phyloP scores from a whole-genome alignment of 2,113 vertebrate species.

The Cinclus cinclus region DNA sequence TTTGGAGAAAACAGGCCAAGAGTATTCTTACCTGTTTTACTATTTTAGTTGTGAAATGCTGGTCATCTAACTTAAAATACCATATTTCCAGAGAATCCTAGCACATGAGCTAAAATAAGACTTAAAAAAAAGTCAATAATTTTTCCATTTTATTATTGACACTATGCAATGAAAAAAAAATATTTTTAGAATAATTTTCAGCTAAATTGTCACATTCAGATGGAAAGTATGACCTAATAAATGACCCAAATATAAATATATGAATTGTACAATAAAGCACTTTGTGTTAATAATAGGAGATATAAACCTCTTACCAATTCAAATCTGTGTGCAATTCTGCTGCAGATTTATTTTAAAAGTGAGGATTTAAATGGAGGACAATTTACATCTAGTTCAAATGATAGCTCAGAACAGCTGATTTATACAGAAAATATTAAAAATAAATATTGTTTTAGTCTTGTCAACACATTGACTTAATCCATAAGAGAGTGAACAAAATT shows the following conservation, averaged over 20 bases:
- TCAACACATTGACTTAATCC: background rate
- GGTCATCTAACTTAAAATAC: background rate
- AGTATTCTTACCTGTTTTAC: background rate
- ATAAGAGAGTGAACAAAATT: background rate
- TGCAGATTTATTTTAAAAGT: background rate
- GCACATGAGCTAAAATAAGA: background rate
- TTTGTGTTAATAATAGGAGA: background rate
- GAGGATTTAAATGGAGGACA: background rate
- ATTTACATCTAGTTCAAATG: background rate
- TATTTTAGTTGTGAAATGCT: background rate
- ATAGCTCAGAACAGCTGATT: background rate
- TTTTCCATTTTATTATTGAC: background rate
- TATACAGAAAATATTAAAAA: background rate
- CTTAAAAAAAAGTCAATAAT: background rate
- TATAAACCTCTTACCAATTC: background rate
- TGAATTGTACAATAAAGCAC: background rate
- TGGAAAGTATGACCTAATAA: background rate
- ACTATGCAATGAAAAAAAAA: background rate
- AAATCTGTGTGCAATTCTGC: background rate
- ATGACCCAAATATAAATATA: background rate
- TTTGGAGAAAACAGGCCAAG: background rate
- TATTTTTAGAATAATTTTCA: background rate
- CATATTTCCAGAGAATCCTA: background rate
- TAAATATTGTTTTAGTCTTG: background rate
- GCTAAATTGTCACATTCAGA: background rate